Percentiles rank a stretch among this genome's conserved stretches.
These are phyloP conservation scores for Ceratina calcarata DNA, from an alignment of 1,140 invertebrate genomes.

Conservation along the genomic window DNA sequence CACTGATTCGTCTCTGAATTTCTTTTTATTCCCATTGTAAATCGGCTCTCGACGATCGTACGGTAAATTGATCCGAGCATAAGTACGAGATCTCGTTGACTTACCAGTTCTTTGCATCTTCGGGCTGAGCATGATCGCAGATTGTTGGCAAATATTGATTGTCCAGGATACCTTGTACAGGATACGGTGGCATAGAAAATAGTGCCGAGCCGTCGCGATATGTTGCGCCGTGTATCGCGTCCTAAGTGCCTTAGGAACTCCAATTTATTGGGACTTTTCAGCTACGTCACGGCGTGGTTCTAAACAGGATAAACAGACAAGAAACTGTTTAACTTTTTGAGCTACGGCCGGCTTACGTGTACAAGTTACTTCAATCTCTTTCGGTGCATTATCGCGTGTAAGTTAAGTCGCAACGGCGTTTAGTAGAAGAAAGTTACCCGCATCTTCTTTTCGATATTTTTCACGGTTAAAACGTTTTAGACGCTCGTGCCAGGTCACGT, in stretches of 20 bases:
- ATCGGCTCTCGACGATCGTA: too few relatives aligned
- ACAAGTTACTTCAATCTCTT: too few relatives aligned
- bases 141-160: conserved; percentile 53
- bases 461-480: too few relatives aligned
- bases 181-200: conserved; percentile 36
- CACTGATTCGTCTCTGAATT: too few relatives aligned
- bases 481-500: too few relatives aligned
- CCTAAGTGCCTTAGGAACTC: conserved; percentile 19
- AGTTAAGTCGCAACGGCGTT: too few relatives aligned
- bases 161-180: conserved; percentile 56
- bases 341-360: too few relatives aligned
- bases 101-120: conserved; percentile 88
- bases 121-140: conserved; percentile 85
- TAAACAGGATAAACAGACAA: conserved; percentile 7
- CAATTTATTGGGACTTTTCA: conserved; percentile 14
- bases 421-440: too few relatives aligned
- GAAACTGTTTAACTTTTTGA: background rate
- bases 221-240: conserved; percentile 11
- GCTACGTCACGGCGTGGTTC: background rate
- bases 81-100: background rate
- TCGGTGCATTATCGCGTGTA: too few relatives aligned
- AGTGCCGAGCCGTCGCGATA: conserved; percentile 17
- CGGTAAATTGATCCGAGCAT: background rate
- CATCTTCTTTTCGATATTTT: background rate
- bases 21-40: too few relatives aligned